Conservation (phyloP, 2,888 invertebrate species). For the Gastrophysa polygoni region DNA sequence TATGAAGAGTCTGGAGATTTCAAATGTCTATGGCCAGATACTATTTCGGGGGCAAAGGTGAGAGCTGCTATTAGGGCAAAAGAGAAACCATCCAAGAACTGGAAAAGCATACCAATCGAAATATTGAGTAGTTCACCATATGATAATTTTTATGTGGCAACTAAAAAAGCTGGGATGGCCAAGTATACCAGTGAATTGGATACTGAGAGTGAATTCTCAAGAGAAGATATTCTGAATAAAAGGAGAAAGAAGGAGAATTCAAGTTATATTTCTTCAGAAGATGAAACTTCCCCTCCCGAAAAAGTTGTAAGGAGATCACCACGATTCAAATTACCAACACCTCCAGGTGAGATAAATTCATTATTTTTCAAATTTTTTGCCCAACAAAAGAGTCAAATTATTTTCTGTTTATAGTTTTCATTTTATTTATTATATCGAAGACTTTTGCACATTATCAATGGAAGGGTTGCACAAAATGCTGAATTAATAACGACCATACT, state of each 20-base stretch:
- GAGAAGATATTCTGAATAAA: conserved; percentile 1
- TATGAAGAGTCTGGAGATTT: conserved; percentile 6
- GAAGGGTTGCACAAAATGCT: no score
- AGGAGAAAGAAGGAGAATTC: conserved; percentile 1
- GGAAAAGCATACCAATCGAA: conserved; percentile 15
- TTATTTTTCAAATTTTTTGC: no score
- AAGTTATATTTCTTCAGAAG: conserved; percentile 3
- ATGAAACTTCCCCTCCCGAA: neutral
- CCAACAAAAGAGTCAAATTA: no score
- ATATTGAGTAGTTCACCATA: conserved; percentile 17
- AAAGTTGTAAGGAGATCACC: neutral
- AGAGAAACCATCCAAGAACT: conserved; percentile 7
- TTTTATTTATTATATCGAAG: no score
- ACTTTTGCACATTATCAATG: no score
- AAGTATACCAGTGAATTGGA: conserved; percentile 9
- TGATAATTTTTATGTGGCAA: conserved; percentile 16
- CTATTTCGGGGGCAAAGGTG: conserved; percentile 10
- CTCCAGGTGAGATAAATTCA: conserved; percentile 4
- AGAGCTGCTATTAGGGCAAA: conserved; percentile 10
- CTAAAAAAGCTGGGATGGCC: conserved; percentile 5
- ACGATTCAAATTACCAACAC: conserved; percentile 5
- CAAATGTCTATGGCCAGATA: conserved; percentile 11
- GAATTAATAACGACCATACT: no score
- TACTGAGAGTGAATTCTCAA: conserved; percentile 6
- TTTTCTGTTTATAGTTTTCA: no score